Conservation (phyloP, 2,113 vertebrate species). For the Eonycteris spelaea region DNA sequence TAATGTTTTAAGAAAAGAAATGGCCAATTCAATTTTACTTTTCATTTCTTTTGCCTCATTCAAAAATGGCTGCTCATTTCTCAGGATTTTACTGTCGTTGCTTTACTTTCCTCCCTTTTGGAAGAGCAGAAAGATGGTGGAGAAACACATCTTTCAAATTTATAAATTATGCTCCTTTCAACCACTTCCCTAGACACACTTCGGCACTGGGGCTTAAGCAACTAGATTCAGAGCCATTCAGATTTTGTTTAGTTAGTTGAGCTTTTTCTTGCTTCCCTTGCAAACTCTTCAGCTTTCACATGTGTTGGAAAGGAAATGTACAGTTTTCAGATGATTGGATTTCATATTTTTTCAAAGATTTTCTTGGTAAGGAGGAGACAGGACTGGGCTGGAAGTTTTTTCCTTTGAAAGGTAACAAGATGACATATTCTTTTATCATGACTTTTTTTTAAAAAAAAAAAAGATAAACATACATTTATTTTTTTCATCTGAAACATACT, state of each 20-base stretch:
- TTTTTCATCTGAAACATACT: slow-evolving; percentile 3
- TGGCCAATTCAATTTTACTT: neutral
- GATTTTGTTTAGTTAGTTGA: neutral
- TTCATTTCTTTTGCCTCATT: slow-evolving; percentile 21
- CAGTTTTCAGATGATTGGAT: slow-evolving; percentile 2
- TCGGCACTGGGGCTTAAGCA: neutral
- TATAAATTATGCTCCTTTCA: neutral
- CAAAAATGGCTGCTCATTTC: neutral
- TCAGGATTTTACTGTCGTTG: neutral
- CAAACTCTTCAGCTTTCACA: neutral
- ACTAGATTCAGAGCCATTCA: neutral
- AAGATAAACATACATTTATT: neutral
- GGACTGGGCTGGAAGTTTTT: neutral
- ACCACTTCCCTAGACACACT: neutral
- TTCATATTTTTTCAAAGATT: neutral
- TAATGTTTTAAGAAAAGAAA: neutral
- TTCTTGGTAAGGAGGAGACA: neutral
- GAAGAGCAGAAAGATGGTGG: neutral
- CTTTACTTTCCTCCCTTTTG: neutral
- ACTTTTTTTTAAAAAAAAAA: neutral
- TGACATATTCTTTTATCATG: neutral
- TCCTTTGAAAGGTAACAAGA: slow-evolving; percentile 28
- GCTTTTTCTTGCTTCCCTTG: slow-evolving; percentile 17
- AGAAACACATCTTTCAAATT: neutral
- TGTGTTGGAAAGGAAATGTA: neutral